A percentile compares a stretch with the other conserved stretches of the same genome.
phyloP scores from a whole-genome alignment of 64 coral and sea anemone genomes.

The Actinia equina region DNA sequence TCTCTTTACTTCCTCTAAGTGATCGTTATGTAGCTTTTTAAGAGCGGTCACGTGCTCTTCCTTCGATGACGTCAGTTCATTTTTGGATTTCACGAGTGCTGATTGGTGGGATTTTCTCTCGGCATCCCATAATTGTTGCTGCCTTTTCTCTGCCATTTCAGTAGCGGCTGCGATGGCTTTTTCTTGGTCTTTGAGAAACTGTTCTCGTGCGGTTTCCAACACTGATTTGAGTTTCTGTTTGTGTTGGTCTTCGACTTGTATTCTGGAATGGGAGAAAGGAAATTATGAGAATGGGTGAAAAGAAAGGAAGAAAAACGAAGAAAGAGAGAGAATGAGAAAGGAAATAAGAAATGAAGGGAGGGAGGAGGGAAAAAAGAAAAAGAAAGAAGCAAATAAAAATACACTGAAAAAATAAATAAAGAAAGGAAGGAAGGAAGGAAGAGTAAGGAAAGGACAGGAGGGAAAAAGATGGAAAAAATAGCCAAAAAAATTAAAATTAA shows the following conservation, averaged over 20 bases:
- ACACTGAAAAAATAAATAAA: too few species aligned
- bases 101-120: constrained; percentile 57
- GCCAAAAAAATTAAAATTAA: background rate
- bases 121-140: constrained; percentile 57
- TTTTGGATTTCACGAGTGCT: constrained; percentile 42
- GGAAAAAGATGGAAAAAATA: background rate
- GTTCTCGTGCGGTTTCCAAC: constrained; percentile 44
- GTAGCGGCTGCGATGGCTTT: constrained; percentile 31
- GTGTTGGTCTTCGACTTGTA: constrained; percentile 78
- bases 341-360: background rate
- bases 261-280: background rate
- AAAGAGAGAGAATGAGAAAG: background rate
- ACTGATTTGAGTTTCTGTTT: constrained; percentile 66
- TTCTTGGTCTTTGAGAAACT: constrained; percentile 62
- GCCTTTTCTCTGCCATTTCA: constrained; percentile 48
- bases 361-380: background rate
- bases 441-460: background rate
- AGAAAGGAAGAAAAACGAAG: background rate
- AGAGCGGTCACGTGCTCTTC: constrained; percentile 33
- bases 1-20: constrained; percentile 42
- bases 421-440: background rate
- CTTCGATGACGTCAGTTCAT: constrained; percentile 50
- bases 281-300: background rate
- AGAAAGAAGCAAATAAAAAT: background rate
- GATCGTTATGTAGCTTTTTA: constrained; percentile 59